Conservation (phyloP, 2,888 invertebrate species). For the Cerastoderma edule region DNA sequence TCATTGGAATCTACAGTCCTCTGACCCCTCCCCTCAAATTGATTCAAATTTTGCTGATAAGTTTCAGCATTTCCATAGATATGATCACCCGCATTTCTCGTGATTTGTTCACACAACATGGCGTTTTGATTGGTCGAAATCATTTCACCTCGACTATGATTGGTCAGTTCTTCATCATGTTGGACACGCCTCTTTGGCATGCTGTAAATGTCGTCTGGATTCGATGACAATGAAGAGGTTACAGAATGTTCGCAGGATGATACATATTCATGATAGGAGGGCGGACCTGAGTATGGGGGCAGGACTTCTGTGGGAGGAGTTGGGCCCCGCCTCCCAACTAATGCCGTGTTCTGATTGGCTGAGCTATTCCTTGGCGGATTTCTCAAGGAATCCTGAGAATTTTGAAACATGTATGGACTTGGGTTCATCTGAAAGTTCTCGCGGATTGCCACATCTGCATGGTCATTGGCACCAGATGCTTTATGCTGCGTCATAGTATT, state of each 20-base stretch:
- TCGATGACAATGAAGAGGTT: slow-evolving; percentile 58
- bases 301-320: slow-evolving; percentile 43
- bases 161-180: slow-evolving; percentile 20
- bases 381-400: background rate
- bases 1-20: slow-evolving; percentile 7
- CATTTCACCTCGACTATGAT: slow-evolving; percentile 5
- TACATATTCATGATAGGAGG: slow-evolving; percentile 68
- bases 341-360: slow-evolving; percentile 15
- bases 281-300: slow-evolving; percentile 71
- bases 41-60: slow-evolving; percentile 17
- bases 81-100: too few species aligned
- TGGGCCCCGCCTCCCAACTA: background rate
- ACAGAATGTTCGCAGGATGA: slow-evolving; percentile 64
- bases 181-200: slow-evolving; percentile 36
- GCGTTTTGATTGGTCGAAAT: background rate
- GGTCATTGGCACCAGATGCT: slow-evolving; percentile 30
- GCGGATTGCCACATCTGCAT: slow-evolving; percentile 56
- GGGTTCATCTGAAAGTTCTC: slow-evolving; percentile 64
- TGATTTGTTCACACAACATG: too few species aligned
- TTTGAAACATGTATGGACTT: slow-evolving; percentile 45
- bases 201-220: slow-evolving; percentile 57
- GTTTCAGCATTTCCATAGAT: slow-evolving; percentile 54
- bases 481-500: background rate
- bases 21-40: slow-evolving; percentile 22
- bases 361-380: slow-evolving; percentile 1